These are phyloP conservation scores for Amblyraja radiata DNA, from an alignment of 2,797 vertebrate genomes.

Conservation along the genomic window DNA sequence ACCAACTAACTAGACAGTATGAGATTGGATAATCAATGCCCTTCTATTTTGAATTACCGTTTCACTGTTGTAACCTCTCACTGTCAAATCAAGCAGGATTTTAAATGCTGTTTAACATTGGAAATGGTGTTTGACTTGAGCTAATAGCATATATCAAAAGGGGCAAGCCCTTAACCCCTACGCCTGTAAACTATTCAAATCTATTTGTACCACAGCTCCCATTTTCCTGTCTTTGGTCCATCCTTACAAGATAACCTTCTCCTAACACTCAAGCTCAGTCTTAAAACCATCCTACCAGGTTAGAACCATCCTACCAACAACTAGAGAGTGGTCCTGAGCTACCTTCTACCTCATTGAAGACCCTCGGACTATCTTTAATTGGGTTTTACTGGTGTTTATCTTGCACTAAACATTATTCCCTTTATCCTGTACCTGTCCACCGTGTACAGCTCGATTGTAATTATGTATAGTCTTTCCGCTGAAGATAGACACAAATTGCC, in stretches of 20 bases:
- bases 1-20: background rate
- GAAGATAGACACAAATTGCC: too few species aligned
- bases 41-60: background rate
- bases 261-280: background rate
- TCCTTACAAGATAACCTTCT: background rate
- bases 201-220: background rate
- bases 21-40: slow-evolving; percentile 7
- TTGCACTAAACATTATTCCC: too few species aligned
- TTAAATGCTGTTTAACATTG: background rate
- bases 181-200: background rate
- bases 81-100: background rate
- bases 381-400: too few species aligned
- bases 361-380: too few species aligned
- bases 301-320: too few species aligned
- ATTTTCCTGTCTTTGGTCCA: background rate
- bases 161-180: background rate
- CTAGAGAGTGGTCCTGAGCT: too few species aligned
- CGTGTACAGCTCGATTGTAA: too few species aligned
- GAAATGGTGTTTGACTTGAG: background rate
- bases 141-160: background rate
- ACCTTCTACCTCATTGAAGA: too few species aligned
- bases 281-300: background rate
- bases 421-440: too few species aligned
- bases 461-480: too few species aligned
- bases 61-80: background rate